phyloP scores from a whole-genome alignment of 2,797 vertebrate genomes.

The Labeo calbasu region DNA sequence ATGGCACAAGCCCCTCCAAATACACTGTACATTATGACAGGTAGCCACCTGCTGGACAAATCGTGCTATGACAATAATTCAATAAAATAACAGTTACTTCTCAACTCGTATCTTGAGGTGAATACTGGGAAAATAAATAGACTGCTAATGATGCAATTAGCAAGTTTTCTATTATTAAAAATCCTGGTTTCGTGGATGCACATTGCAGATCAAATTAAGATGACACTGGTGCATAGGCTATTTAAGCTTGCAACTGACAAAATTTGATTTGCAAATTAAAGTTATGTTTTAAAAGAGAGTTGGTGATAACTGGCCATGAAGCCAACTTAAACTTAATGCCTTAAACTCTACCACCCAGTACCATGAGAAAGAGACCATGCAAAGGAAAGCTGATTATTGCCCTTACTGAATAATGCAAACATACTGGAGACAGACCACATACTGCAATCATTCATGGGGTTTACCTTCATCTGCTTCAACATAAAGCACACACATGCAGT shows the following conservation, averaged over 20 bases:
- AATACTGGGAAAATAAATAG: background rate
- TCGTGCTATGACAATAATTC: background rate
- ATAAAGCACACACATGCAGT: background rate
- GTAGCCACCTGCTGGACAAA: constrained; percentile 11
- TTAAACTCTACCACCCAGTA: background rate
- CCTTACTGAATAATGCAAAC: constrained; percentile 10
- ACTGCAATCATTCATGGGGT: background rate
- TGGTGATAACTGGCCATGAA: background rate
- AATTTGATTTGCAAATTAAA: background rate
- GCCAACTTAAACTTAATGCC: background rate
- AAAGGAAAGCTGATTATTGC: constrained; percentile 17
- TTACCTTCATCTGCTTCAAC: background rate
- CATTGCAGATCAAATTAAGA: background rate
- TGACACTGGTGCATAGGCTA: background rate
- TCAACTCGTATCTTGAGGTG: background rate
- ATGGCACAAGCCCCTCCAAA: background rate
- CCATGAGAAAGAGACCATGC: background rate
- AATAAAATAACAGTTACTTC: background rate
- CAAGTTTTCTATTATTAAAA: too few relatives aligned
- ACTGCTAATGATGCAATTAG: background rate
- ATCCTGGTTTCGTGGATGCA: too few relatives aligned
- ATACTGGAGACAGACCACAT: background rate
- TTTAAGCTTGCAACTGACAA: background rate
- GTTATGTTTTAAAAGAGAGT: background rate
- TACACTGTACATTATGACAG: background rate